phyloP scores from a whole-genome alignment of 35 echinoderm and acorn worm species.

The Patiria miniata region DNA sequence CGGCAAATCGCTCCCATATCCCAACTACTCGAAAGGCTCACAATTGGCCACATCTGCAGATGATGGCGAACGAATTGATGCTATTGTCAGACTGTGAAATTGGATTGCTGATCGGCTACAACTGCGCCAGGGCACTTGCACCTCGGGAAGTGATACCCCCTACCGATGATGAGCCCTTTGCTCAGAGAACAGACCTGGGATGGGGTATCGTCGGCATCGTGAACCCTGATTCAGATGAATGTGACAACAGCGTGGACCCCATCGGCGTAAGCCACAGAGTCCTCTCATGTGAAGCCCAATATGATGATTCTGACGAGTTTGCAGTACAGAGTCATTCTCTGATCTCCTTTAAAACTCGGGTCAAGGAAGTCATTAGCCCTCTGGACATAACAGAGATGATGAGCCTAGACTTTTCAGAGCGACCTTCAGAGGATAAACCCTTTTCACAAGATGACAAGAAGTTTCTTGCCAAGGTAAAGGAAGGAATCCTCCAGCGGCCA shows the following conservation, averaged over 20 bases:
- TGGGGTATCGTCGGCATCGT: slow-evolving; percentile 59
- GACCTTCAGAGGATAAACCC: background rate
- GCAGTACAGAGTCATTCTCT: background rate
- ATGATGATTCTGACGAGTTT: background rate
- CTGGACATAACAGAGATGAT: slow-evolving; percentile 15
- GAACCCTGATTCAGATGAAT: background rate
- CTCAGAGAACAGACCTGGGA: slow-evolving; percentile 38
- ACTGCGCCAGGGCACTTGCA: slow-evolving; percentile 29
- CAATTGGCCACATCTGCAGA: slow-evolving; percentile 9
- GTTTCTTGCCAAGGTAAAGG: background rate
- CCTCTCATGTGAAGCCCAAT: background rate
- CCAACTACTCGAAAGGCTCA: slow-evolving; percentile 19
- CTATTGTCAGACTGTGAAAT: slow-evolving; percentile 26
- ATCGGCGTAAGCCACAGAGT: background rate
- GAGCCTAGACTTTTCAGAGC: slow-evolving; percentile 33
- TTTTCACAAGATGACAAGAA: background rate
- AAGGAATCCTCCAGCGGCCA: background rate
- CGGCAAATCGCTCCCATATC: slow-evolving; percentile 27
- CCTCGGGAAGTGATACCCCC: slow-evolving; percentile 51
- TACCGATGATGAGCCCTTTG: slow-evolving; percentile 36
- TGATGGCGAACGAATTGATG: background rate
- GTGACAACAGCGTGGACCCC: background rate
- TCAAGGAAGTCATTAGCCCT: slow-evolving; percentile 7
- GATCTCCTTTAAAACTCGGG: background rate
- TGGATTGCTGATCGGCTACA: slow-evolving; percentile 40